These are phyloP conservation scores for Drosophila pseudoananassae DNA, from an alignment of 1,140 invertebrate species.

Conservation along the genomic window DNA sequence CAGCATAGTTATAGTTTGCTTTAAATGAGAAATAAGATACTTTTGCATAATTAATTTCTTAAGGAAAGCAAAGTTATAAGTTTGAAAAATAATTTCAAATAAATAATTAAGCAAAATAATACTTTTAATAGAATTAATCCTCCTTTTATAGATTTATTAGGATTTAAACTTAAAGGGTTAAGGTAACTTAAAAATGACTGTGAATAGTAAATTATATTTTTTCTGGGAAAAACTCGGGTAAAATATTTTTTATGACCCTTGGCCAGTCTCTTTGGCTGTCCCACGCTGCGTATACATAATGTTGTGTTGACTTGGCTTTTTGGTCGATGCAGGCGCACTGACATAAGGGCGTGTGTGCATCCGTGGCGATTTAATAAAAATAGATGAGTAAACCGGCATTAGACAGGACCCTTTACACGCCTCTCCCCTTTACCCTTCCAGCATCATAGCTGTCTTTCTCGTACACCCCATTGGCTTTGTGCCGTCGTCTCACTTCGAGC, in stretches of 20 bases:
- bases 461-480: constrained; percentile 74
- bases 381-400: constrained; percentile 76
- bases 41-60: neutral
- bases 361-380: constrained; percentile 73
- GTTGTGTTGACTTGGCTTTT: constrained; percentile 22
- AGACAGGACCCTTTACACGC: constrained; percentile 31
- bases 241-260: constrained; percentile 28
- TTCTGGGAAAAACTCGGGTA: neutral
- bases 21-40: neutral
- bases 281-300: constrained; percentile 72
- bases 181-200: neutral
- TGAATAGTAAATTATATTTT: constrained; percentile 17
- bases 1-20: neutral
- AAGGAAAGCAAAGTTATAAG: too few species aligned
- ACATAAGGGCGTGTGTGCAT: constrained; percentile 24
- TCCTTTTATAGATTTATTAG: neutral
- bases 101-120: too few species aligned
- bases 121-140: neutral
- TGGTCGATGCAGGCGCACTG: constrained; percentile 31
- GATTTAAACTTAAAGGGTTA: neutral
- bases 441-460: constrained; percentile 12
- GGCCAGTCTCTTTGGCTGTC: constrained; percentile 14
- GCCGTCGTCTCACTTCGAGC: constrained; percentile 75
- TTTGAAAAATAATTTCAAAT: too few species aligned
- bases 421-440: neutral